phyloP scores from a whole-genome alignment of 2,888 invertebrate genomes.

The Drosophila koepferae region DNA sequence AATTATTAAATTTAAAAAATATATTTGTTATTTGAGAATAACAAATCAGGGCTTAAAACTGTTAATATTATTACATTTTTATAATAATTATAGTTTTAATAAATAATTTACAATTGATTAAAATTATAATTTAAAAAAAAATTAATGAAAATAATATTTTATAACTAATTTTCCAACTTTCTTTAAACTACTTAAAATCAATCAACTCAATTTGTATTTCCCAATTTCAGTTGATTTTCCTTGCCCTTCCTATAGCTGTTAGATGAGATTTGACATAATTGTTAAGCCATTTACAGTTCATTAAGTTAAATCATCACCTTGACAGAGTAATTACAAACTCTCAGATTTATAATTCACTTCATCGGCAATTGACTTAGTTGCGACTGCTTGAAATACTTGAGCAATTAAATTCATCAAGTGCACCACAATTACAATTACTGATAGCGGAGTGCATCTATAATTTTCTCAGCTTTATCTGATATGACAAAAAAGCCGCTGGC shows the following conservation, averaged over 20 bases:
- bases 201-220: background rate
- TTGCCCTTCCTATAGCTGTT: background rate
- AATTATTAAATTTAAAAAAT: too few relatives aligned
- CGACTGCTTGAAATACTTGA: conserved; percentile 27
- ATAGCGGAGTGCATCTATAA: conserved; percentile 53
- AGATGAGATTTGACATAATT: conserved; percentile 11
- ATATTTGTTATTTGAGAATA: too few relatives aligned
- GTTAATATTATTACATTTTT: too few relatives aligned
- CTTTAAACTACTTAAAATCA: background rate
- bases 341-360: conserved; percentile 1
- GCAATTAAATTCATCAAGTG: conserved; percentile 53
- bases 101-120: too few relatives aligned
- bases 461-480: conserved; percentile 17
- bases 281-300: conserved; percentile 18
- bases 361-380: conserved; percentile 11
- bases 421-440: conserved; percentile 42
- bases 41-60: too few relatives aligned
- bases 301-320: conserved; percentile 25
- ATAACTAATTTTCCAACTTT: background rate
- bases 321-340: conserved; percentile 14
- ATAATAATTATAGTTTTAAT: too few relatives aligned
- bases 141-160: too few relatives aligned
- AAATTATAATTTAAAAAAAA: too few relatives aligned
- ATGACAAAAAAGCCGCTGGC: conserved; percentile 42
- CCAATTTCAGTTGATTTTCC: background rate